Conservation (phyloP, 2,113 vertebrate species). For the Micromys minutus region DNA sequence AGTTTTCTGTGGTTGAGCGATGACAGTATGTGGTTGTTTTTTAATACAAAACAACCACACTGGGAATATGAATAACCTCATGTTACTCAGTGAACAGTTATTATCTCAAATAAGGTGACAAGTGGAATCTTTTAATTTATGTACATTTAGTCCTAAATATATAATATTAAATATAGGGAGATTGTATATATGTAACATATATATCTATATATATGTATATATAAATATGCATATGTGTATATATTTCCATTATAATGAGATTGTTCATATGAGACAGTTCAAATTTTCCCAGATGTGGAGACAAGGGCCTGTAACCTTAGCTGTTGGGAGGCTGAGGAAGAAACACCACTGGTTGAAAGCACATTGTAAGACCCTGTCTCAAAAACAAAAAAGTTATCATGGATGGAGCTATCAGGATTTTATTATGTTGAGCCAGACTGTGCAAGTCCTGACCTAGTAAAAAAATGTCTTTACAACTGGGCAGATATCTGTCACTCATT, state of each 20-base stretch:
- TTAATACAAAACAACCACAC: not conserved
- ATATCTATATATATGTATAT: not conserved
- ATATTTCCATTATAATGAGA: not conserved
- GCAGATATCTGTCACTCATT: not conserved
- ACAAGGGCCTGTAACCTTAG: not conserved
- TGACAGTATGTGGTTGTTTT: not conserved
- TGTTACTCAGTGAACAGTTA: not conserved
- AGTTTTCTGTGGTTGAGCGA: not conserved
- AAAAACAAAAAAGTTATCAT: not conserved
- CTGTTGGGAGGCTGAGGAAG: not conserved
- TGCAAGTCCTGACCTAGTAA: not conserved
- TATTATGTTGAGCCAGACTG: not conserved
- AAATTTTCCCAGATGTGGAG: too few relatives aligned
- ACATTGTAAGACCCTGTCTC: not conserved
- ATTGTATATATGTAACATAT: not conserved
- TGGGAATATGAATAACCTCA: not conserved
- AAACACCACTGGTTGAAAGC: not conserved
- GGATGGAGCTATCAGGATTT: not conserved
- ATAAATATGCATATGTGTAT: not conserved
- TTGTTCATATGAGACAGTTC: not conserved
- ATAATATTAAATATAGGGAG: not conserved
- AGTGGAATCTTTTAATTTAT: constrained; percentile 25
- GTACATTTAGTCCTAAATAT: not conserved
- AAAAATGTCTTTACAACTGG: not conserved
- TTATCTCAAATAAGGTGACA: not conserved